phyloP scores from a whole-genome alignment of 2,797 vertebrate genomes.

The Cuniculus paca region DNA sequence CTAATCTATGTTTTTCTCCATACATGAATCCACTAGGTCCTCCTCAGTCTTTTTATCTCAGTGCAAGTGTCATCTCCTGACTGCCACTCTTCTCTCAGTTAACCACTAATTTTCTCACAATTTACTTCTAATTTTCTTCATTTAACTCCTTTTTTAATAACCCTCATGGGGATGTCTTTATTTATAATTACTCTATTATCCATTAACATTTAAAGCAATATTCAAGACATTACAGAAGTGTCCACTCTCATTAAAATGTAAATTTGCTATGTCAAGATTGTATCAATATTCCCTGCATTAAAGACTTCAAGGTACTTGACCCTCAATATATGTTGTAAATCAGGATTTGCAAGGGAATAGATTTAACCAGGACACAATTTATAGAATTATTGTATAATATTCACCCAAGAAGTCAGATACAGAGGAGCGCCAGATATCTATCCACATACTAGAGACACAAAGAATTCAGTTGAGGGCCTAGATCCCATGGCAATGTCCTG shows the following conservation, averaged over 20 bases:
- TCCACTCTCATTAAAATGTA: background rate
- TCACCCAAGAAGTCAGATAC: background rate
- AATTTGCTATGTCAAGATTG: background rate
- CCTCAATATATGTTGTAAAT: background rate
- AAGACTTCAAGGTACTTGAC: background rate
- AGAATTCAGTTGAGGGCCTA: background rate
- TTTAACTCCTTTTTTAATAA: background rate
- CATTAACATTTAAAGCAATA: background rate
- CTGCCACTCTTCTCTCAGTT: background rate
- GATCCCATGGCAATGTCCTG: background rate
- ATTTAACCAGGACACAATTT: background rate
- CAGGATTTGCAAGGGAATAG: background rate
- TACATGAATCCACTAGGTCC: background rate
- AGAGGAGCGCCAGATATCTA: background rate
- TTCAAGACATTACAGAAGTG: background rate
- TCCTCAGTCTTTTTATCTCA: background rate
- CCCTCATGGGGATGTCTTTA: background rate
- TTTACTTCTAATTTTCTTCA: background rate
- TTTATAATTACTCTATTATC: background rate
- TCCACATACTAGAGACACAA: background rate
- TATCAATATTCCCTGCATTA: background rate
- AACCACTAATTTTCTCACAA: background rate
- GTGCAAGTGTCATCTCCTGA: background rate
- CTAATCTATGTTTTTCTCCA: background rate
- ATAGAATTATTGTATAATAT: background rate